phyloP scores from a whole-genome alignment of 1,140 invertebrate species.

The Druon quercuslanigerum region DNA sequence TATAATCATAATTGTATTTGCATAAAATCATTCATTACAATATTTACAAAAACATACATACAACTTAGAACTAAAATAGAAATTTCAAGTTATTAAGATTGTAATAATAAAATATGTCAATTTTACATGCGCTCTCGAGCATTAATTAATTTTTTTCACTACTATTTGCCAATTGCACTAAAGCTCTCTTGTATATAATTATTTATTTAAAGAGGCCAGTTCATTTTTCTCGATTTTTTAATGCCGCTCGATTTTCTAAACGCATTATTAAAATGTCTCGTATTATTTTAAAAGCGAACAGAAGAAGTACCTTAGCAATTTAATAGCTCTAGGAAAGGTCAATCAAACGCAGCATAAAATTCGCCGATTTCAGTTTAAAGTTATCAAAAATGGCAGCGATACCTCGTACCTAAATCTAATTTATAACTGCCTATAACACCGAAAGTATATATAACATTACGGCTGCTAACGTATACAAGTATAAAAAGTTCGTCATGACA shows the following conservation, averaged over 20 bases:
- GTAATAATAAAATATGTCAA: slow-evolving; percentile 50
- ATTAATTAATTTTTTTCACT: slow-evolving; percentile 36
- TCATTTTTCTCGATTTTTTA: slow-evolving; percentile 12
- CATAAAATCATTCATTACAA: slow-evolving; percentile 66
- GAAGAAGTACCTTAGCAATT: not conserved
- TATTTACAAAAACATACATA: slow-evolving; percentile 70
- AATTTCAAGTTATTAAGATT: slow-evolving; percentile 30
- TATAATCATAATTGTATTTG: slow-evolving; percentile 50
- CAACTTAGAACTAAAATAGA: slow-evolving; percentile 59
- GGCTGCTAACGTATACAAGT: slow-evolving; percentile 21
- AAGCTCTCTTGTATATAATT: slow-evolving; percentile 27
- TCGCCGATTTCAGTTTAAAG: slow-evolving; percentile 2
- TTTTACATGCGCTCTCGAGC: slow-evolving; percentile 33
- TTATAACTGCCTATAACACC: slow-evolving; percentile 17
- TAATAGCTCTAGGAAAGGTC: not conserved
- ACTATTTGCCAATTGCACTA: slow-evolving; percentile 58
- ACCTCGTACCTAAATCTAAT: slow-evolving; percentile 9
- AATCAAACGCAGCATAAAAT: slow-evolving; percentile 17
- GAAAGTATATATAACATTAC: slow-evolving; percentile 10
- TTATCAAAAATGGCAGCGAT: slow-evolving; percentile 21
- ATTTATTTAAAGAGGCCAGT: slow-evolving; percentile 12
- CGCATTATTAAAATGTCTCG: slow-evolving; percentile 14
- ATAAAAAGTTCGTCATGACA: not conserved
- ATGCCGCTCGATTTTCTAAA: not conserved
- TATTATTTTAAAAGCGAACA: slow-evolving; percentile 15